Conservation (phyloP, 2,797 vertebrate species). For the Lateolabrax maculatus region DNA sequence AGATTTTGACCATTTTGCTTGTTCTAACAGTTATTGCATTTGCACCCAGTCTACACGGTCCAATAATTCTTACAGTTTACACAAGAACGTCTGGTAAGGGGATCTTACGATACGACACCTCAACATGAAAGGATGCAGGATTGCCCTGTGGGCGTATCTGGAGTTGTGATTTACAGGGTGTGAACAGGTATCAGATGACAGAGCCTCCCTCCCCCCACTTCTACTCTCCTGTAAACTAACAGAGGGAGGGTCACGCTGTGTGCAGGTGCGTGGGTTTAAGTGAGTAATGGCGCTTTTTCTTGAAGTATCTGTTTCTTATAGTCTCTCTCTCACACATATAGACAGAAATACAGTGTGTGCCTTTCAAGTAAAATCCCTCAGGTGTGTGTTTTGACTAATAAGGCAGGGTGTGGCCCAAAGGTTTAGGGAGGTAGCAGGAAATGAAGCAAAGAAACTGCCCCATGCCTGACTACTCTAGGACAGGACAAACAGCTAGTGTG, state of each 20-base stretch:
- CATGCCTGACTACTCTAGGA: neutral
- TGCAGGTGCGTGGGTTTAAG: neutral
- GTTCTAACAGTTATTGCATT: neutral
- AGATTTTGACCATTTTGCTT: neutral
- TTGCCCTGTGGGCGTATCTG: conserved; percentile 4
- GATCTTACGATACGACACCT: conserved; percentile 21
- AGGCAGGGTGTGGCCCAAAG: conserved; percentile 9
- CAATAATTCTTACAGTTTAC: neutral
- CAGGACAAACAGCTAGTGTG: neutral
- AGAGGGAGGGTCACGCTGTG: conserved; percentile 8
- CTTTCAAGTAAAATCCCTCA: conserved; percentile 23
- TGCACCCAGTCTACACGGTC: neutral
- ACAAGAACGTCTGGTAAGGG: neutral
- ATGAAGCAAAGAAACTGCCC: neutral
- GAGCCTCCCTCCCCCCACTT: neutral
- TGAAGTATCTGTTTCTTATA: neutral
- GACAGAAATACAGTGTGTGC: neutral
- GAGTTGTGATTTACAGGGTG: conserved; percentile 66
- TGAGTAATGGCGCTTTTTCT: neutral
- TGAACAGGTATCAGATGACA: conserved; percentile 62
- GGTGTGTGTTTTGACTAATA: conserved; percentile 2
- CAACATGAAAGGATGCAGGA: conserved; percentile 3
- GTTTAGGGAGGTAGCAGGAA: neutral
- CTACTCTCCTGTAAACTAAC: conserved; percentile 42
- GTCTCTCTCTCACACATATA: neutral